Percentiles rank a stretch among this genome's conserved stretches.
Conservation (phyloP, 2,888 invertebrate species). For the Orthosia gothica region DNA sequence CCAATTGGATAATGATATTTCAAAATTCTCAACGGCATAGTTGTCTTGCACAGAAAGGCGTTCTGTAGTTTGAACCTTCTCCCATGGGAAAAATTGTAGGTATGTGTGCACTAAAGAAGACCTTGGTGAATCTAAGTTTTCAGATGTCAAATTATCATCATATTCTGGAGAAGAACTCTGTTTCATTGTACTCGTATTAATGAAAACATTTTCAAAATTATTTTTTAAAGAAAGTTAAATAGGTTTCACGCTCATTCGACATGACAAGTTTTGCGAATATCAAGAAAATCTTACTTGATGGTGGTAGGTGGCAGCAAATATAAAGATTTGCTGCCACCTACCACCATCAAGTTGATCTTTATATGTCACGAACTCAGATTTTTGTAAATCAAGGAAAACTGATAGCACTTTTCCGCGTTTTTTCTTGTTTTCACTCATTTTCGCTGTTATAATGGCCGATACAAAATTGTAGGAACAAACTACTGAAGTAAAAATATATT, state of each 20-base stretch:
- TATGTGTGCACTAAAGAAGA: constrained; percentile 34
- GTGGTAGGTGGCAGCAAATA: constrained; percentile 31
- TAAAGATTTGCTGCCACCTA: no score
- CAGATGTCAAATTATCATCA: constrained; percentile 36
- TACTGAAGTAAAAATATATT: no score
- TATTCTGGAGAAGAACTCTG: constrained; percentile 39
- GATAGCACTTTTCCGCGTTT: constrained; percentile 29
- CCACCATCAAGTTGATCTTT: constrained; percentile 24
- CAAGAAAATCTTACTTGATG: constrained; percentile 36
- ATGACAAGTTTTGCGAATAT: constrained; percentile 34
- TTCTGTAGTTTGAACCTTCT: no score
- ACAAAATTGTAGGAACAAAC: no score
- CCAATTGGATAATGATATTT: constrained; percentile 43
- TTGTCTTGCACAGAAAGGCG: no score
- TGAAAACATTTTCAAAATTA: constrained; percentile 40
- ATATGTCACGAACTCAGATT: constrained; percentile 34
- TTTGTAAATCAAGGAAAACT: no score
- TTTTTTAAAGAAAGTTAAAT: constrained; percentile 39
- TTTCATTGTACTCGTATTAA: constrained; percentile 35
- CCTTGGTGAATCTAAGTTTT: constrained; percentile 34
- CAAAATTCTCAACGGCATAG: constrained; percentile 46
- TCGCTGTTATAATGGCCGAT: no score
- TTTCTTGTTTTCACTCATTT: constrained; percentile 32
- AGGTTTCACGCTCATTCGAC: constrained; percentile 37
- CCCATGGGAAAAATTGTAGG: no score